A percentile compares a stretch with the other conserved stretches of the same genome.
phyloP scores from a whole-genome alignment of 2,888 invertebrate genomes.

The Minunthozetes semirufus region DNA sequence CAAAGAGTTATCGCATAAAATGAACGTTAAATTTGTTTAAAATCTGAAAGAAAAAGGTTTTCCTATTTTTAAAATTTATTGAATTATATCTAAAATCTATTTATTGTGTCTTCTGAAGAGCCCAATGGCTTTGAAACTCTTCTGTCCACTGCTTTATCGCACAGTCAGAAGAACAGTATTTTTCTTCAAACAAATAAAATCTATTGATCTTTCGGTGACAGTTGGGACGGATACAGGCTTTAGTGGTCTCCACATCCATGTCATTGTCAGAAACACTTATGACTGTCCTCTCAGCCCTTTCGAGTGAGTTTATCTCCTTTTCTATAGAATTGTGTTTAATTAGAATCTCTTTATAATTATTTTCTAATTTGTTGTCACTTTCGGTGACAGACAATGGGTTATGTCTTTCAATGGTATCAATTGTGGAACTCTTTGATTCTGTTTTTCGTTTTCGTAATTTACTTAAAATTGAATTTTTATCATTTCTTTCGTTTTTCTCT shows the following conservation, averaged over 20 bases:
- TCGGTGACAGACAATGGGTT: neutral
- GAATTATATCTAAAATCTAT: neutral
- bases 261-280: neutral
- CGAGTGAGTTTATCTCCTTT: too few species aligned
- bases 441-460: conserved; percentile 12
- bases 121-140: conserved; percentile 5
- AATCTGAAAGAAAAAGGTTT: neutral
- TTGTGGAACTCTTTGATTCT: neutral
- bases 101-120: neutral
- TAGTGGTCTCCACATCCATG: neutral
- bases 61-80: neutral
- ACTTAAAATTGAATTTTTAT: neutral
- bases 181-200: neutral
- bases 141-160: conserved; percentile 21
- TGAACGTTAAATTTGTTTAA: neutral
- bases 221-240: neutral
- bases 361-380: neutral
- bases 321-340: too few species aligned
- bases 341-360: too few species aligned
- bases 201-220: neutral
- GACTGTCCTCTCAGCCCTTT: neutral
- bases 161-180: conserved; percentile 17
- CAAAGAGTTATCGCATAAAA: neutral
- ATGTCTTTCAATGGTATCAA: too few species aligned
- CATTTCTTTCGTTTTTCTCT: neutral